These are phyloP conservation scores for Rhopalosiphum padi DNA, from an alignment of 1,140 invertebrate genomes.

Conservation along the genomic window DNA sequence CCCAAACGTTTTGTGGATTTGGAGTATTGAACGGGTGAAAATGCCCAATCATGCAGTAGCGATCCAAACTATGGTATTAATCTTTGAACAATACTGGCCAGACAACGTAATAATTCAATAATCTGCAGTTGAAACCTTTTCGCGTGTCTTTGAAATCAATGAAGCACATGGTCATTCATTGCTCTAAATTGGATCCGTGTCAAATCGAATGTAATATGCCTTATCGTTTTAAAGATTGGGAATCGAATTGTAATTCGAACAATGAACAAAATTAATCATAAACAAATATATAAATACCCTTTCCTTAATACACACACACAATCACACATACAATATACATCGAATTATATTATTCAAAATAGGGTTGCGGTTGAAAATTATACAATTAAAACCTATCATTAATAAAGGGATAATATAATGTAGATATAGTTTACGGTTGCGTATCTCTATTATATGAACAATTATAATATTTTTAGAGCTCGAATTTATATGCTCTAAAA, in stretches of 20 bases:
- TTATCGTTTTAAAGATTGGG: neutral
- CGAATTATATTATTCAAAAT: neutral
- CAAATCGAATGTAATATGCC: neutral
- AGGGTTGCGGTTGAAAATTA: neutral
- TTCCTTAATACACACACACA: neutral
- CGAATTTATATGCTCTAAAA: neutral
- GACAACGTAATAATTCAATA: neutral
- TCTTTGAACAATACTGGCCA: neutral
- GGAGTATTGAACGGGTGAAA: neutral
- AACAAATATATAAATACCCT: neutral
- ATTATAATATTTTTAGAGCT: neutral
- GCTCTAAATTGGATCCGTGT: neutral
- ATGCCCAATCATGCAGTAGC: neutral
- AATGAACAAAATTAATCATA: slow-evolving; percentile 8
- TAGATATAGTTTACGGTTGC: neutral
- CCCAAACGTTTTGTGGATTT: neutral
- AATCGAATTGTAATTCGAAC: neutral
- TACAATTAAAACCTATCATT: neutral
- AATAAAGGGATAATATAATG: too few species aligned
- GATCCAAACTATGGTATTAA: neutral
- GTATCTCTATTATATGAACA: neutral
- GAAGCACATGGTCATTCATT: neutral
- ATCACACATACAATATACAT: too few species aligned
- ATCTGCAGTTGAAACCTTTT: neutral
- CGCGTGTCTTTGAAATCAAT: neutral